phyloP scores from a whole-genome alignment of 2,797 vertebrate genomes.

The Adrianichthys oophorus region DNA sequence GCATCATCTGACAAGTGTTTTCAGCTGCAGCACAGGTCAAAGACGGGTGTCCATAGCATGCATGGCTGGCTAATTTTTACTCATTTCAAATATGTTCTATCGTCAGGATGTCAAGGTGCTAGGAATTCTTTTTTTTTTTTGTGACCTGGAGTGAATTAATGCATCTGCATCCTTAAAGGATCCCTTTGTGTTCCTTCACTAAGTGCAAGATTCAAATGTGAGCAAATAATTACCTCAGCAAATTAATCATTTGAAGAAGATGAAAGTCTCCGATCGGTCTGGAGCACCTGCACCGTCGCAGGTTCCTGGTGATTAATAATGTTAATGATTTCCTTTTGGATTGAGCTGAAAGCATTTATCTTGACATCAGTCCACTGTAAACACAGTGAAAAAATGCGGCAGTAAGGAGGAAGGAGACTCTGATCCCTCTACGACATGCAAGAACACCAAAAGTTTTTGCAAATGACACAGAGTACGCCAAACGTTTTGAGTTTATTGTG shows the following conservation, averaged over 20 bases:
- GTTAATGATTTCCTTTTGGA: constrained; percentile 55
- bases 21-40: not conserved
- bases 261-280: constrained; percentile 32
- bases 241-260: constrained; percentile 58
- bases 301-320: constrained; percentile 49
- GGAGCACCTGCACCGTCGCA: constrained; percentile 25
- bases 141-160: not conserved
- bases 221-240: constrained; percentile 45
- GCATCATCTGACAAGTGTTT: not conserved
- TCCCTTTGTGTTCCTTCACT: constrained; percentile 14
- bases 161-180: not conserved
- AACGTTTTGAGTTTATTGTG: constrained; percentile 41
- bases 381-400: not conserved
- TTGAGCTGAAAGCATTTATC: constrained; percentile 22
- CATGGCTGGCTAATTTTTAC: not conserved
- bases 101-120: too few relatives aligned
- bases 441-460: not conserved
- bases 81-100: not conserved
- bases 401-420: not conserved
- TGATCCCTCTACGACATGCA: not conserved
- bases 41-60: not conserved
- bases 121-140: not conserved
- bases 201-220: constrained; percentile 22
- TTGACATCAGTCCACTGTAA: constrained; percentile 8
- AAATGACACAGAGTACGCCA: not conserved